Evolutionary conservation across 2,797 vertebrate genomes (phyloP).

Genomic region (Enteromius treurensis): DNA sequence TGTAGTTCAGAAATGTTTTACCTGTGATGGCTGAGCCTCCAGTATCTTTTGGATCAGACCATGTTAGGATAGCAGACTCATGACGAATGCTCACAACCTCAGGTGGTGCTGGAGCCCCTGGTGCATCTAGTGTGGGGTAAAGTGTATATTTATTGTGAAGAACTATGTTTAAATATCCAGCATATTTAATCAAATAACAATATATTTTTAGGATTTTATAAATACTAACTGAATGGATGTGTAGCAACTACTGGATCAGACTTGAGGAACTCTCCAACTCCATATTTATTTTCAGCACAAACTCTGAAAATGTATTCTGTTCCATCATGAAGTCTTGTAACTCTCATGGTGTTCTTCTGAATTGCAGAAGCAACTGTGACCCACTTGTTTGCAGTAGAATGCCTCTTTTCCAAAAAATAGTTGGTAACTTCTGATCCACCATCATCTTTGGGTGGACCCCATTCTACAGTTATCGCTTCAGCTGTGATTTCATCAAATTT

Average conservation of each 20-base stretch:
- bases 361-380: slow-evolving; percentile 93
- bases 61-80: slow-evolving; percentile 90
- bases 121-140: slow-evolving; percentile 83
- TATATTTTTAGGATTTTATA: background rate
- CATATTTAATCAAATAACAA: background rate
- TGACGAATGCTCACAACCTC: slow-evolving; percentile 88
- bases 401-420: slow-evolving; percentile 96
- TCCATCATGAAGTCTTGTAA: slow-evolving; percentile 94
- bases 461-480: slow-evolving; percentile 93
- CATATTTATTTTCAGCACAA: slow-evolving; percentile 98
- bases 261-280: slow-evolving; percentile 92
- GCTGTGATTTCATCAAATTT: slow-evolving; percentile 97
- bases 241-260: slow-evolving; percentile 92
- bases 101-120: slow-evolving; percentile 93
- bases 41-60: slow-evolving; percentile 91
- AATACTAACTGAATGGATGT: slow-evolving; percentile 95
- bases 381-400: slow-evolving; percentile 95
- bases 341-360: slow-evolving; percentile 94
- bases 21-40: slow-evolving; percentile 97
- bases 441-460: slow-evolving; percentile 93
- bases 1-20: slow-evolving; percentile 64
- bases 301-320: slow-evolving; percentile 96
- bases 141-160: background rate
- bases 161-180: background rate
- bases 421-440: slow-evolving; percentile 97